Evolutionary conservation across 1,140 invertebrate genomes (phyloP).

Genomic region (Galleria mellonella): DNA sequence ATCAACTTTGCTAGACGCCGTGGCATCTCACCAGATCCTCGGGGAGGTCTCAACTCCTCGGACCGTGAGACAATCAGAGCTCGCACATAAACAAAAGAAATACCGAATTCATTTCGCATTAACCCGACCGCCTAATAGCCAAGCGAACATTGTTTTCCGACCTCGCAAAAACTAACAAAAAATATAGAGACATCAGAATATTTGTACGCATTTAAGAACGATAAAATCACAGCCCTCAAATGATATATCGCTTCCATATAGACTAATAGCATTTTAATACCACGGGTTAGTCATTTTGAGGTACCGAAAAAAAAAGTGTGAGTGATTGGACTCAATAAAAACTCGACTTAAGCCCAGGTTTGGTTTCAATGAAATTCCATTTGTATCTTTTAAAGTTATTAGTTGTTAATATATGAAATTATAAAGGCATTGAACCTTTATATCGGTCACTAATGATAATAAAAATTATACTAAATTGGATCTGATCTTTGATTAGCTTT

Average conservation of each 20-base stretch:
- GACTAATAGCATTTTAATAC: slow-evolving; percentile 72
- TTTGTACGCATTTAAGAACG: slow-evolving; percentile 59
- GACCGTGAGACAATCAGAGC: slow-evolving; percentile 35
- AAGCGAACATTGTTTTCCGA: slow-evolving; percentile 47
- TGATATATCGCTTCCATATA: slow-evolving; percentile 61
- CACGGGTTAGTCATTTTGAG: slow-evolving; percentile 50
- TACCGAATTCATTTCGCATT: slow-evolving; percentile 34
- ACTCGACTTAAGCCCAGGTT: background rate
- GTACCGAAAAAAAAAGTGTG: slow-evolving; percentile 26
- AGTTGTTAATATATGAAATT: too few species aligned
- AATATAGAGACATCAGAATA: slow-evolving; percentile 55
- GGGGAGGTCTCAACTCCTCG: background rate
- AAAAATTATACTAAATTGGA: too few species aligned
- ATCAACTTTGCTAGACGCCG: background rate
- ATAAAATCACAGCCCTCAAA: slow-evolving; percentile 62
- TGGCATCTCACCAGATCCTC: background rate
- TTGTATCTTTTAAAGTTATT: too few species aligned
- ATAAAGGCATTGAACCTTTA: too few species aligned
- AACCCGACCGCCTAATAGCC: slow-evolving; percentile 19
- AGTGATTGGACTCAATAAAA: slow-evolving; percentile 5
- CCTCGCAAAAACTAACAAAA: slow-evolving; percentile 42
- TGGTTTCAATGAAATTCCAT: too few species aligned
- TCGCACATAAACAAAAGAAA: slow-evolving; percentile 45
- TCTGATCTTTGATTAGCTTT: too few species aligned
- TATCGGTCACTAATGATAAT: too few species aligned